Percentiles rank a stretch among this genome's conserved stretches.
These are phyloP conservation scores for Turdus rufiventris DNA, from an alignment of 2,113 vertebrate genomes.

Conservation along the genomic window DNA sequence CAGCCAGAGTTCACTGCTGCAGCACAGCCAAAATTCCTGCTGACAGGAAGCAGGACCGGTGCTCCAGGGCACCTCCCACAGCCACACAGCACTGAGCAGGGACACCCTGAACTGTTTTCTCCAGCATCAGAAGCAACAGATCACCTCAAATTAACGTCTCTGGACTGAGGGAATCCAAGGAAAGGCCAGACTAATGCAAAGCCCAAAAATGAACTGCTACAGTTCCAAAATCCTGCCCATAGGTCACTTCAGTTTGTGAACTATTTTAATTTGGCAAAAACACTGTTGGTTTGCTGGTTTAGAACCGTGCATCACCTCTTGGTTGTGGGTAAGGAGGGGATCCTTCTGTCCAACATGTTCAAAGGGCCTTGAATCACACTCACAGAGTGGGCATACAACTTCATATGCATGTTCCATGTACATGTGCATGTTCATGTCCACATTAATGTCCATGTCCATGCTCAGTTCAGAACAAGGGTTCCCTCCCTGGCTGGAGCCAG, in stretches of 20 bases:
- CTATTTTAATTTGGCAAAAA: neutral
- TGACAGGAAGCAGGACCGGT: neutral
- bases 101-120: neutral
- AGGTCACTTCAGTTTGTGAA: neutral
- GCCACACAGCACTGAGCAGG: neutral
- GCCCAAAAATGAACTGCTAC: neutral
- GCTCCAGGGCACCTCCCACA: neutral
- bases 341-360: neutral
- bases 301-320: neutral
- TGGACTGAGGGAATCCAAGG: neutral
- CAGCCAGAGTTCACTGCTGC: neutral
- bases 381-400: neutral
- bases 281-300: neutral
- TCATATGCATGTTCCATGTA: no score
- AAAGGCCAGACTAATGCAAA: neutral
- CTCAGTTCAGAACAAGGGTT: neutral
- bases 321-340: neutral
- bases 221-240: neutral
- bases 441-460: no score
- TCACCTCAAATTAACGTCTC: neutral
- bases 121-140: neutral
- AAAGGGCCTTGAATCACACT: neutral
- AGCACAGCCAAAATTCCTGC: neutral
- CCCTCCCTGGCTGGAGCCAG: neutral
- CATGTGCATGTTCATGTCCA: rapidly evolving